Evolutionary conservation across 2,797 vertebrate species (phyloP), one percentile per base, ranked within the genome.

Genomic region (Adelosebastes latens): DNA sequence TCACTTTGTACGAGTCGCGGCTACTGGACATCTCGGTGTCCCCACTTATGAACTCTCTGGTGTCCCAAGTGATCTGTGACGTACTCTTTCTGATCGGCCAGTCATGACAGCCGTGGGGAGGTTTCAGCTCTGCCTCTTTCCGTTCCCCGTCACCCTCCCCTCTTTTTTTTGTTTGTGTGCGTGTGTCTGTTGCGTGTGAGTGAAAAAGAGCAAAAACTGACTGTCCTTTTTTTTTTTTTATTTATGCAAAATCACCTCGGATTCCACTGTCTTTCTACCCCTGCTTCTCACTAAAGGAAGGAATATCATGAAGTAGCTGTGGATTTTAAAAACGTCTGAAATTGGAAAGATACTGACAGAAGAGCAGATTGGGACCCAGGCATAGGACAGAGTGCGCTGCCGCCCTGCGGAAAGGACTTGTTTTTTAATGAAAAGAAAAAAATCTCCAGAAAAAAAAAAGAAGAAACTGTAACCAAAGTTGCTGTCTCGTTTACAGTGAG

Each of bases 171-270:
- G 80, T 72, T 66, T 64, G 77, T 77, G 85, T 86, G 87, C 88
- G 89, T 89, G 88, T 87, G 92, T 93, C 79, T 91, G 93, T 91
- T 81, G 90, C 72, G 97, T 92, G 96, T 96, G 97, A 96, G 96
- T 97, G 97, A 96, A 97, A 96, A 96, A 97, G 85, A 94, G 97
- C 96, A 96, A 90, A 52, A 95, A 95, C 96, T 97, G 97, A 97
- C 97, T 96, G 96, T 94, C 88, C 83, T 72, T 74, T 76, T 85
- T 96, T 97, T 90, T 94, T 97, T 98, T 98, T 99, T 94, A 99
- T 99, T 99, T 99, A 99, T 99, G 98, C 98, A 99, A 99, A 99
- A 97, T 97, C 97, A 98, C 97, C 98, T 99, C 97, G 97, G 97
- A 99, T 97, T 98, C 97, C 98, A 98, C 97, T 97, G 96, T 97